Conservation (phyloP, 2,113 vertebrate species). For the Rissa tridactyla region DNA sequence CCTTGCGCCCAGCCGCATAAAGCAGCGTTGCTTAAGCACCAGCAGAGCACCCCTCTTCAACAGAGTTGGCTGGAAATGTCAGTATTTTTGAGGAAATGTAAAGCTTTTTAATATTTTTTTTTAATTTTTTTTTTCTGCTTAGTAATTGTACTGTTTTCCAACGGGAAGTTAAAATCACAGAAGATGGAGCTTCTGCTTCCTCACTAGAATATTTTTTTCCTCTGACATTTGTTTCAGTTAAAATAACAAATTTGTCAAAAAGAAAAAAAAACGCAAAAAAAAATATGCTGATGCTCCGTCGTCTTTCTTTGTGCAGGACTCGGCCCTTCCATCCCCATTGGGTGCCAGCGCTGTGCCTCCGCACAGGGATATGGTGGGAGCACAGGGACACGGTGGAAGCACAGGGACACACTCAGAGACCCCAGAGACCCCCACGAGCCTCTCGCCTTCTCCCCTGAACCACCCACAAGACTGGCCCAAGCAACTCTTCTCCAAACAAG, state of each 20-base stretch:
- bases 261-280: not conserved
- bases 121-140: not conserved
- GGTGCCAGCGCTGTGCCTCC: not conserved
- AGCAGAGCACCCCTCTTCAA: not conserved
- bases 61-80: not conserved
- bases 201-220: not conserved
- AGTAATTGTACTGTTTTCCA: not conserved
- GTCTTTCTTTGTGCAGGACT: not conserved
- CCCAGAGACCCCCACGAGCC: not conserved
- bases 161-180: not conserved
- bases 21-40: not conserved
- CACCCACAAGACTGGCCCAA: not conserved
- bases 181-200: not conserved
- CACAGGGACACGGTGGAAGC: not conserved
- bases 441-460: not conserved
- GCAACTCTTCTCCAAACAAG: not conserved
- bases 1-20: not conserved
- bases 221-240: not conserved
- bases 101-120: not conserved
- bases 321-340: not conserved
- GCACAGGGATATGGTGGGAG: rapidly evolving
- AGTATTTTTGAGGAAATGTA: not conserved
- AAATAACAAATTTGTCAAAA: not conserved
- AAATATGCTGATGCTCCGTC: not conserved
- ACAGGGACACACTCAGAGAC: rapidly evolving